Evolutionary conservation across 2,888 invertebrate species (phyloP), one percentile per base, ranked within the genome.

Genomic region (Cheilosia vulpina): DNA sequence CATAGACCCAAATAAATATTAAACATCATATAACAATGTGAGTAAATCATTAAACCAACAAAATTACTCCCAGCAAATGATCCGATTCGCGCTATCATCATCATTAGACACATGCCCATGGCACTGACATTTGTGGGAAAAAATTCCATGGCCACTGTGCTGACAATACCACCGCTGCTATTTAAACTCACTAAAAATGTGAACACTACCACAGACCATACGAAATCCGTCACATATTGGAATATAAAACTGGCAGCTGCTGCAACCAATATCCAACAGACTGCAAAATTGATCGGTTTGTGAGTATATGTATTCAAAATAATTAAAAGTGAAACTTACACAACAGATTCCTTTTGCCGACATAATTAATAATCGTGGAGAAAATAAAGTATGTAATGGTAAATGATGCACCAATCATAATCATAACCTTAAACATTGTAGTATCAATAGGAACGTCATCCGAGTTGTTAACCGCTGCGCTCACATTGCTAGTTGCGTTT

Each of bases 121-220:
- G 87, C 88, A 80, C 87, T 88, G 50, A 87, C 62, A 87, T 93
- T 93, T 68, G 94, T 93, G 2, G 94, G 94, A 68, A 93, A 94
- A 45, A 93, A 88, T 57, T 93, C 93, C 0, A 94, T 93, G 19
- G 93, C 91, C 0, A 93, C 93, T 0, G 93, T 93, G 66, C 93
- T 93, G 91, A 93, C 92, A 27, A 93, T 89, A 0, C 93, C 93
- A 41, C 93, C 93, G 79, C 93, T 93, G 0, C 93, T 93, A 11
- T 93, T 93, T 3, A 92, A 92, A 92, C 93, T 93, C 80, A 93
- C 93, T 89, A 93, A 93, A 13, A 93, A 2, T n/a, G 62, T 69
- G 4, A 69, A 57, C 1, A 43, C n/a, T 0, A 81, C 55, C 53
- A 75, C 19, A 31, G 68, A 38, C 62, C 52, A 60, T 9, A 24